Percentiles rank a stretch among this genome's conserved stretches.
These are phyloP conservation scores for Ditylenchus weischeri DNA, from an alignment of 2,888 invertebrate genomes.

Conservation along the genomic window DNA sequence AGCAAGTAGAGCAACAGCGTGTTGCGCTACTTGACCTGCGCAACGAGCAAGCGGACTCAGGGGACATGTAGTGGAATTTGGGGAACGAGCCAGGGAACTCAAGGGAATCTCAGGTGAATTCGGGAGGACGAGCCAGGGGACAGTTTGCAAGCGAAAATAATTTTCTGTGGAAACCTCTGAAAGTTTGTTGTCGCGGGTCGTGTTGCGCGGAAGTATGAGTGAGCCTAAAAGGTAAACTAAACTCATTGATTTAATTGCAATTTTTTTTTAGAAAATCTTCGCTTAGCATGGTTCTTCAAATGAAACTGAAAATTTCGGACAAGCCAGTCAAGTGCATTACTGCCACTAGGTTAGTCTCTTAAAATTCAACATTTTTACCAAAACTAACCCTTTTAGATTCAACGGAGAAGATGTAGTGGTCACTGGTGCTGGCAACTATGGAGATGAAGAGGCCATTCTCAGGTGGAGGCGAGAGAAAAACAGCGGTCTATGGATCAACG, in stretches of 20 bases:
- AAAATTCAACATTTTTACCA: neutral
- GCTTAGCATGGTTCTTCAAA: slow-evolving; percentile 59
- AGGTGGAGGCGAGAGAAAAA: slow-evolving; percentile 59
- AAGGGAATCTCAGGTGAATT: too few relatives aligned
- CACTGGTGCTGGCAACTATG: slow-evolving; percentile 63
- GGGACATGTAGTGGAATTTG: too few relatives aligned
- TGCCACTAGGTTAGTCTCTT: slow-evolving; percentile 49
- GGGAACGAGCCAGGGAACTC: too few relatives aligned
- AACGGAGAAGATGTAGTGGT: slow-evolving; percentile 59
- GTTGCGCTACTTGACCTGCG: too few relatives aligned
- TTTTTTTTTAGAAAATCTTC: slow-evolving; percentile 30
- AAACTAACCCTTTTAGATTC: slow-evolving; percentile 24
- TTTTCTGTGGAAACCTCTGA: too few relatives aligned
- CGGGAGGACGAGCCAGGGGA: too few relatives aligned
- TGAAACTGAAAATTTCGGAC: slow-evolving; percentile 64
- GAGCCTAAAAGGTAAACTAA: slow-evolving; percentile 3
- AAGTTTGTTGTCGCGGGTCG: too few relatives aligned
- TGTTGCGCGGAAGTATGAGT: too few relatives aligned
- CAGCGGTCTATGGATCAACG: slow-evolving; percentile 54
- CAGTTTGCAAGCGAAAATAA: too few relatives aligned
- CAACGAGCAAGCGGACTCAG: too few relatives aligned
- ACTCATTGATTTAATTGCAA: neutral
- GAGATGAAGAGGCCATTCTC: slow-evolving; percentile 64
- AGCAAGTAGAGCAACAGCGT: too few relatives aligned
- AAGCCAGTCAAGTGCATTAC: slow-evolving; percentile 62